phyloP scores from a whole-genome alignment of 2,888 invertebrate species.

The Siphlonurus alternatus region DNA sequence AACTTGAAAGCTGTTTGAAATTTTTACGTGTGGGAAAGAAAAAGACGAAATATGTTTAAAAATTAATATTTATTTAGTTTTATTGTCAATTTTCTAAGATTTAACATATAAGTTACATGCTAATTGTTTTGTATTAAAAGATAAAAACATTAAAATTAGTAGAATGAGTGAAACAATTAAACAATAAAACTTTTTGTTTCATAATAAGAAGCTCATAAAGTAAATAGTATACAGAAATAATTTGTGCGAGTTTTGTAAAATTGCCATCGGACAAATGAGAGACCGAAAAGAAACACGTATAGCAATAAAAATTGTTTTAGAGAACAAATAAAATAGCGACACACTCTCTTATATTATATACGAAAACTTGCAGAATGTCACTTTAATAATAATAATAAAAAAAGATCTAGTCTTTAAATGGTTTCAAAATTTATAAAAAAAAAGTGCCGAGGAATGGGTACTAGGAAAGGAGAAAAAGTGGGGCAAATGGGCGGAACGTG shows the following conservation, averaged over 20 bases:
- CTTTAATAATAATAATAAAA: background rate
- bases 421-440: background rate
- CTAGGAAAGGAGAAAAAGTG: conserved; percentile 3
- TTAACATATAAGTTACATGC: background rate
- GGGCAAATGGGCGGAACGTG: conserved; percentile 5
- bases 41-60: background rate
- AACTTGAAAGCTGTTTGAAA: background rate
- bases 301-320: background rate
- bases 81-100: background rate
- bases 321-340: background rate
- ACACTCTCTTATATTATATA: too few species aligned
- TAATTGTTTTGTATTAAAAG: background rate
- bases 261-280: background rate
- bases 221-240: too few species aligned
- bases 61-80: background rate
- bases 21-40: background rate
- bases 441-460: background rate
- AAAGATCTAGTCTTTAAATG: background rate
- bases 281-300: background rate
- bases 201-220: background rate
- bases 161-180: conserved; percentile 4
- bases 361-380: background rate
- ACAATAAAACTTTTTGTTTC: background rate
- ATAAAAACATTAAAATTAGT: conserved; percentile 1
- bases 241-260: background rate